Base-by-base conservation (phyloP, 2,113 vertebrate genomes). In the Uria lomvia region DNA sequence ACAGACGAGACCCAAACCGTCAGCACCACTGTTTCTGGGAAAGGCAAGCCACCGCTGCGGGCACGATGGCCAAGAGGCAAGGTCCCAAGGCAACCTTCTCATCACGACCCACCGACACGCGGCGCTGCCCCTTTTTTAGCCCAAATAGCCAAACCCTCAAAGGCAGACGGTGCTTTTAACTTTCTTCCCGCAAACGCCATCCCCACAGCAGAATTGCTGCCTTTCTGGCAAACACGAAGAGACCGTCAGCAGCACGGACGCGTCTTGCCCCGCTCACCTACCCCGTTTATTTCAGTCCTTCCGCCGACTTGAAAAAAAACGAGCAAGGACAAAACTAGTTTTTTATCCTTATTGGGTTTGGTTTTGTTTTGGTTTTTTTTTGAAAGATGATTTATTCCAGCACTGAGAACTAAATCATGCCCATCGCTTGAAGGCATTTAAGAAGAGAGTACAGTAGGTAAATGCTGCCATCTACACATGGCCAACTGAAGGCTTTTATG, bases 401-500 rank as follows among this genome's bases (percentile, higher is more conserved):
- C 53, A 8, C 22, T 55, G 78, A 53, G 71, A 77, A 67, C 26
- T 4, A 13, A 59, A 53, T 55, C 32, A 36, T 22, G 9, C 24
- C 34, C 59, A 65, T 21, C 12, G 47, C 89, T 78, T 80, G 53
- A 32, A 74, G 38, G 11, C 29, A 68, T 6, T 58, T 88, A 30
- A 55, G 82, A 79, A 42, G 34, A 23, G 42, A 80, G 67, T 17
- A 85, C 4, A 2, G 86, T 18, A 97, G 91, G 96, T 96, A 97
- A 95, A 94, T 96, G 91, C 96, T 97, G 96, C 97, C 97, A 97
- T 36, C 96, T 97, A 96, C 94, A 94, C 92, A 91, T 32, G 86
- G 73, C 80, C 90, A 89, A 3, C 68, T 30, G 89, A 55, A 95
- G 92, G 77, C 8, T 29, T 47, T 43, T 19, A 12, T 72, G 91